phyloP scores from a whole-genome alignment of 2,113 vertebrate species.

The Paramisgurnus dabryanus region DNA sequence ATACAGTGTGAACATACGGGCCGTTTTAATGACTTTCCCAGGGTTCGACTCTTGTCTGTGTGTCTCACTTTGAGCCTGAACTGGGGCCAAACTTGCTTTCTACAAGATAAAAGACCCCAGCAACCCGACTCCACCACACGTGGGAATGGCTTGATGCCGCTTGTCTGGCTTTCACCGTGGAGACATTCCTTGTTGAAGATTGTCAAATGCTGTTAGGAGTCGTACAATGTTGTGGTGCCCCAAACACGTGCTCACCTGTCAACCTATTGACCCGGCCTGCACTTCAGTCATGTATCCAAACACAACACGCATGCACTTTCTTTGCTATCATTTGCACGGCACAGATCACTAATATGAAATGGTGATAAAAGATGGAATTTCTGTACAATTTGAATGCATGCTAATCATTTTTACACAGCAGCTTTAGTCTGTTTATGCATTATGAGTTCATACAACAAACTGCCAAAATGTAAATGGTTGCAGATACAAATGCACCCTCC shows the following conservation, averaged over 20 bases:
- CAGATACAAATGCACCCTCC: not conserved
- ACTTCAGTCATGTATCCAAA: not conserved
- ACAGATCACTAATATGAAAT: not conserved
- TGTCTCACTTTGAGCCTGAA: slow-evolving; percentile 35
- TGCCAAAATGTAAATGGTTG: slow-evolving; percentile 12
- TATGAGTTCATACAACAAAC: slow-evolving; percentile 19
- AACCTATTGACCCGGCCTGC: slow-evolving; percentile 6
- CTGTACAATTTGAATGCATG: not conserved
- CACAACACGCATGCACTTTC: not conserved
- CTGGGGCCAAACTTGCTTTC: slow-evolving; percentile 26
- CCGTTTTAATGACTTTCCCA: slow-evolving; percentile 67
- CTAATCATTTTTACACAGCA: slow-evolving; percentile 7
- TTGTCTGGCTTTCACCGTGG: slow-evolving; percentile 30
- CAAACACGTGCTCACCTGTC: not conserved
- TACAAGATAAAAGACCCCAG: slow-evolving; percentile 32
- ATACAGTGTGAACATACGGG: slow-evolving; percentile 11
- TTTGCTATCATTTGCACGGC: not conserved
- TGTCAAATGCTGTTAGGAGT: slow-evolving; percentile 36
- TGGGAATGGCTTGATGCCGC: slow-evolving; percentile 27
- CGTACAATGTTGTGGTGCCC: slow-evolving; percentile 4
- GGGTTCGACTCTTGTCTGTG: slow-evolving; percentile 26
- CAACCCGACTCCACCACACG: slow-evolving; percentile 34
- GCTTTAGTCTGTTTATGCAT: slow-evolving; percentile 1
- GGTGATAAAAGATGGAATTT: not conserved
- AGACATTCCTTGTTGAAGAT: slow-evolving; percentile 44